Evolutionary conservation across 2,888 invertebrate species (phyloP), one percentile per base, ranked within the genome.

Genomic region (Epinotia ramella): DNA sequence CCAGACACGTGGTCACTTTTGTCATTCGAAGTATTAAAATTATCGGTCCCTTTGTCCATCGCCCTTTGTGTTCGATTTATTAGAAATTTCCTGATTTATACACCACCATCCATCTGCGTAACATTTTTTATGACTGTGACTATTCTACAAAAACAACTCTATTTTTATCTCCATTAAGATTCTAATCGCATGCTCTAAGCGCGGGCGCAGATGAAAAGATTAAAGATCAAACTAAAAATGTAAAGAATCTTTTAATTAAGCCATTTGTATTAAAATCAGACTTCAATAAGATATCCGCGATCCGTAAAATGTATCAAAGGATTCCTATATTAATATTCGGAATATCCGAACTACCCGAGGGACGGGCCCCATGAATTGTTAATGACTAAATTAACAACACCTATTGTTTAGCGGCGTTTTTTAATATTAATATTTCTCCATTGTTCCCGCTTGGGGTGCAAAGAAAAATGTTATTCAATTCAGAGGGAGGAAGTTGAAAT

Each of bases 381-480:
- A 94, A 93, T 92, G 93, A 94, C 90, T 87, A 90, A 93, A 94
- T 94, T 94, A 94, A 94, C 92, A 92, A 88, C 91, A 93, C 90
- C 94, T 92, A 94, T 94, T 94, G 94, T 94, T 90, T 90, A 86
- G 88, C 84, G 82, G 81, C 87, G 84, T 84, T 89, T 89, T 92
- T 93, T 94, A 93, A 93, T 93, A 93, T 94, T 94, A 94, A 94
- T 94, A 88, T 88, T 87, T 88, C 87, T 86, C 87, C 84, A 91
- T 93, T 93, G 93, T 94, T 88, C 78, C 77, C 78, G 73, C 80
- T 83, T 80, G 83, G 87, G 87, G 86, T 80, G 81, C 79, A 78
- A 83, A 86, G 86, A 86, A 86, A 86, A 86, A 86, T 86, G 83
- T 82, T 81, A 81, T 79, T 81, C 80, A 81, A 81, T 82, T 83